Conservation (phyloP, 2,113 vertebrate genomes). For the Geothlypis trichas region DNA sequence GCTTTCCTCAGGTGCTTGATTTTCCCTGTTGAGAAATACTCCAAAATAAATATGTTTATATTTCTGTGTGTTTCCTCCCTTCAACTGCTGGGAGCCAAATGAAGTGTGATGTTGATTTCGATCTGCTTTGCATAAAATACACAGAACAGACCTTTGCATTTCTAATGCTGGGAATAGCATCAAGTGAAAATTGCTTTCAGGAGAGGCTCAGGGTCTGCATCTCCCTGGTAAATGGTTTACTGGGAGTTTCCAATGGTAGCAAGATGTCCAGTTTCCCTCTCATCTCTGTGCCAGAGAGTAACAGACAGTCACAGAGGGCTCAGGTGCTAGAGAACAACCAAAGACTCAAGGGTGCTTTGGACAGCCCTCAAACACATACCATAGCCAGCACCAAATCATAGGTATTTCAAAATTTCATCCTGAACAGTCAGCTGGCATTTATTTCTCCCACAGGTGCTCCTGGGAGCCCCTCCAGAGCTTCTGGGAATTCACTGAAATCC, state of each 20-base stretch:
- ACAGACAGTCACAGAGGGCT: background rate
- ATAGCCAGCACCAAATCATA: accelerated
- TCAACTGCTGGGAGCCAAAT: background rate
- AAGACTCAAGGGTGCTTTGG: background rate
- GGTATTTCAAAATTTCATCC: background rate
- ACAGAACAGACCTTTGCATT: conserved; percentile 4
- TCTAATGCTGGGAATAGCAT: background rate
- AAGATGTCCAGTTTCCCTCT: background rate
- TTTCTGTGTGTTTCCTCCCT: background rate
- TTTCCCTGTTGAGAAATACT: background rate
- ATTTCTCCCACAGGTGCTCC: background rate
- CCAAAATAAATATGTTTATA: background rate
- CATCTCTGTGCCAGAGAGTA: background rate
- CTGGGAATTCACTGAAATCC: background rate
- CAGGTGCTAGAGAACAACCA: background rate
- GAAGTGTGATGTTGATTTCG: conserved; percentile 7
- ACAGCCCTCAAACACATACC: too few relatives aligned
- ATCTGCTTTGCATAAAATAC: conserved; percentile 20
- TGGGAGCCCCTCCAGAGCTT: background rate
- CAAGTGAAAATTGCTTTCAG: background rate
- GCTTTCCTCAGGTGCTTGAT: background rate
- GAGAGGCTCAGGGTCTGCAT: background rate
- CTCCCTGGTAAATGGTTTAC: background rate
- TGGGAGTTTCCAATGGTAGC: background rate
- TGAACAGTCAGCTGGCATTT: background rate